These are phyloP conservation scores for Acanthosepion pharaonis DNA, from an alignment of 2,888 invertebrate genomes.

Conservation along the genomic window DNA sequence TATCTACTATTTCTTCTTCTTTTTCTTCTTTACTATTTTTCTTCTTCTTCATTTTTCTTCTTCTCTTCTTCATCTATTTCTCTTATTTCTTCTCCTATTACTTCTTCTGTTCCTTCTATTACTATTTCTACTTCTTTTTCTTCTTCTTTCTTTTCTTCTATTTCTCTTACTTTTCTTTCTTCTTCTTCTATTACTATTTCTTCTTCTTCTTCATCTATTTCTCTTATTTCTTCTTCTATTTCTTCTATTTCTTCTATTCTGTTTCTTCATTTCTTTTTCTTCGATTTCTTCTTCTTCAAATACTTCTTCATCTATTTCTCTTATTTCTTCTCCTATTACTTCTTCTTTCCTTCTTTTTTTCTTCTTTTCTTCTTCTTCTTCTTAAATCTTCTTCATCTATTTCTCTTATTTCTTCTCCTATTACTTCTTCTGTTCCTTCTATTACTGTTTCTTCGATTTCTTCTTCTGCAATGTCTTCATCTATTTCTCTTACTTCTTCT, in stretches of 20 bases:
- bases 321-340: too few relatives aligned
- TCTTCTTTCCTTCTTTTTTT: too few relatives aligned
- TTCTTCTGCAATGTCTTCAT: background rate
- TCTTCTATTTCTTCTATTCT: too few relatives aligned
- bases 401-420: too few relatives aligned
- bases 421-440: background rate
- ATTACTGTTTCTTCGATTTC: background rate
- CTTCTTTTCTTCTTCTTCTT: too few relatives aligned
- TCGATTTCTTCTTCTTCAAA: background rate
- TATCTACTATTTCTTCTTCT: background rate
- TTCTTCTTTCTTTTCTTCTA: background rate
- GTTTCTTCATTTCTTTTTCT: background rate
- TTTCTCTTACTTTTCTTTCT: background rate
- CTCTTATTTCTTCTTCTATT: too few relatives aligned
- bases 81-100: too few relatives aligned
- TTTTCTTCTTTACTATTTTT: background rate
- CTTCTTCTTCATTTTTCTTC: background rate
- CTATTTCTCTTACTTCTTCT: too few relatives aligned
- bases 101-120: background rate
- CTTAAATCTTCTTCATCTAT: too few relatives aligned
- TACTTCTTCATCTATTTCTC: too few relatives aligned
- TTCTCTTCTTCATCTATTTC: background rate
- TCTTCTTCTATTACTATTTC: background rate
- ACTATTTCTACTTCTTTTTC: background rate
- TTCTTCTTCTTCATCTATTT: background rate